Conservation (phyloP, 2,797 vertebrate genomes). For the Columba guinea region DNA sequence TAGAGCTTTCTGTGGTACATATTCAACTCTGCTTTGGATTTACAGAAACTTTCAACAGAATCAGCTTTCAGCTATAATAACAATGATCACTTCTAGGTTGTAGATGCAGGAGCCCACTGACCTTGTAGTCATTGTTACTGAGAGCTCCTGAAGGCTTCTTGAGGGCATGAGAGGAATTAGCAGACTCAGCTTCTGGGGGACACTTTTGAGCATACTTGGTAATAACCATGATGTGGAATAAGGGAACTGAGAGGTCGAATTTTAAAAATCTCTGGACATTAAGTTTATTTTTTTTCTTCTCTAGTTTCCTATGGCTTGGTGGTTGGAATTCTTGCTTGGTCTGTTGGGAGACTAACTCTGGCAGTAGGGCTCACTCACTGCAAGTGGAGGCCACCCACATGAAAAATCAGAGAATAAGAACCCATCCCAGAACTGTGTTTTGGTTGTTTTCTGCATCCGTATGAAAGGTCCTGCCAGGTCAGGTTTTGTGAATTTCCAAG, state of each 20-base stretch:
- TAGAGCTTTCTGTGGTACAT: background rate
- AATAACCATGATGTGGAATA: background rate
- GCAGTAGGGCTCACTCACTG: accelerated
- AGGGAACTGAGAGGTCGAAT: accelerated
- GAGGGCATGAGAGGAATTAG: background rate
- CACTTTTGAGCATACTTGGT: accelerated
- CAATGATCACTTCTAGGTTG: background rate
- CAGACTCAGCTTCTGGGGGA: background rate
- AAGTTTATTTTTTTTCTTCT: background rate
- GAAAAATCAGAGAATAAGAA: background rate
- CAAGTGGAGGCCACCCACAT: background rate
- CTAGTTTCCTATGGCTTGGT: background rate
- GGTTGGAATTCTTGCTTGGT: background rate
- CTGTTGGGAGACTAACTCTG: background rate
- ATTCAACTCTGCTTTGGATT: background rate
- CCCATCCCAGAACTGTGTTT: background rate
- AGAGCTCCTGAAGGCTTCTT: background rate
- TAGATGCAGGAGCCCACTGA: background rate
- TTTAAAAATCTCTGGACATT: background rate
- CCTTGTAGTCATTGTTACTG: background rate
- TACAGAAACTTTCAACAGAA: background rate
- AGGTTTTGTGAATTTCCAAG: background rate
- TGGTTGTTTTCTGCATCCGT: background rate
- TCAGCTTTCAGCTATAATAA: background rate
- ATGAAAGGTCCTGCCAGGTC: background rate